Percentiles rank a stretch among this genome's conserved stretches.
Evolutionary conservation across 2,113 vertebrate species (phyloP).

Genomic region (Mola mola): DNA sequence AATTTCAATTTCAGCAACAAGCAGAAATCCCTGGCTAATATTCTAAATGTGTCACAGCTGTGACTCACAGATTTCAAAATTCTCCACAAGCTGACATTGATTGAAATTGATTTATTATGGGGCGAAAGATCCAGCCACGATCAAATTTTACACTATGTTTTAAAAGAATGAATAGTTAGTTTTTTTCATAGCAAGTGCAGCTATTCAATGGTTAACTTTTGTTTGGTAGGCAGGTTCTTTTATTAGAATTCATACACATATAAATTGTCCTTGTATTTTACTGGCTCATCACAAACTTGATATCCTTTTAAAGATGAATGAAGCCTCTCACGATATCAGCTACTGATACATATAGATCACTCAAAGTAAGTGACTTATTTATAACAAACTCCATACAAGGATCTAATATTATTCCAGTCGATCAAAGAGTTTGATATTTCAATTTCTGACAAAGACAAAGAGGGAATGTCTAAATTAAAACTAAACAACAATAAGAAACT

Average conservation of each 20-base stretch:
- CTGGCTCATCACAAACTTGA: slow-evolving; percentile 25
- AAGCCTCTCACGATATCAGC: background rate
- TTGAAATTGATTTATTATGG: too few relatives aligned
- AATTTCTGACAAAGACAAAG: too few relatives aligned
- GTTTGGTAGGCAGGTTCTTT: too few relatives aligned
- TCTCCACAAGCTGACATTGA: too few relatives aligned
- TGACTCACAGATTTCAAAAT: too few relatives aligned
- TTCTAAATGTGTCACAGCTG: slow-evolving; percentile 14
- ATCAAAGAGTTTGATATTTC: too few relatives aligned
- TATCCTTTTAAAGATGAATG: slow-evolving; percentile 31
- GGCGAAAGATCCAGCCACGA: too few relatives aligned
- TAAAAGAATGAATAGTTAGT: too few relatives aligned
- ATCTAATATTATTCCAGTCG: background rate
- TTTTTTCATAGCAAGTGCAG: background rate
- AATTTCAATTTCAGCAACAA: too few relatives aligned
- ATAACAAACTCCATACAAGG: background rate
- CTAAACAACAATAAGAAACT: background rate
- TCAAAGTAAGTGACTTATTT: slow-evolving; percentile 8
- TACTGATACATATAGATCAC: slow-evolving; percentile 10
- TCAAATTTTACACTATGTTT: too few relatives aligned
- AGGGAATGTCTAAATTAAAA: background rate
- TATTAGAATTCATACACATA: slow-evolving; percentile 47
- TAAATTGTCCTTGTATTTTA: slow-evolving; percentile 58
- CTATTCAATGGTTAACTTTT: too few relatives aligned
- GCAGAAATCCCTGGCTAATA: background rate